phyloP scores from a whole-genome alignment of 2,113 vertebrate genomes.

The Chlamydotis undulata region DNA sequence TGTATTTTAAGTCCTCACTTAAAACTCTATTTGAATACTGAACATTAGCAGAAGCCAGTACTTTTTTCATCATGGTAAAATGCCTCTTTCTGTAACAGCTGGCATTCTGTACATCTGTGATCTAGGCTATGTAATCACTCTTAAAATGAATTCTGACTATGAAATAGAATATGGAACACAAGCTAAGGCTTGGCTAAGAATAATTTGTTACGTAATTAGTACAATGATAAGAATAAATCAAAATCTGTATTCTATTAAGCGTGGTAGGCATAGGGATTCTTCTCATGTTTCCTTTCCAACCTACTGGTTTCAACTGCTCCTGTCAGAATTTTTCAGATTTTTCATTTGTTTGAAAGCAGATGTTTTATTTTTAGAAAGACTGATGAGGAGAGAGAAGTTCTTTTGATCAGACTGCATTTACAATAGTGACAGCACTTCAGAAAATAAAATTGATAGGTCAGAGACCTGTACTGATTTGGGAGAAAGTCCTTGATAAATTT shows the following conservation, averaged over 20 bases:
- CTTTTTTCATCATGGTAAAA: background rate
- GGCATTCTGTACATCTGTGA: background rate
- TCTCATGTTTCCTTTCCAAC: background rate
- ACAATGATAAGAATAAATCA: background rate
- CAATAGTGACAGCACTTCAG: background rate
- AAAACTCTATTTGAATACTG: background rate
- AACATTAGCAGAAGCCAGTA: background rate
- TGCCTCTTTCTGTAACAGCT: background rate
- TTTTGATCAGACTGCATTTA: background rate
- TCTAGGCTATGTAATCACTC: background rate
- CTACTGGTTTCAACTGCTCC: background rate
- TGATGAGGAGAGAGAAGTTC: background rate
- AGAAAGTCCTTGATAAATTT: background rate
- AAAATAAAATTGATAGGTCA: background rate
- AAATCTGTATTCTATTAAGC: background rate
- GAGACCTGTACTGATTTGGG: background rate
- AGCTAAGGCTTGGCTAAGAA: conserved; percentile 18
- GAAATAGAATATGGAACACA: background rate
- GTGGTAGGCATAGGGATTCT: background rate
- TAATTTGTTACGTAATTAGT: conserved; percentile 40
- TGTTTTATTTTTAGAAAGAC: conserved; percentile 3
- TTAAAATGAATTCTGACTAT: background rate
- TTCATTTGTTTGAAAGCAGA: background rate
- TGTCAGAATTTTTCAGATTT: background rate
- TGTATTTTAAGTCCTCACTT: background rate